Evolutionary conservation across 2,113 vertebrate genomes (phyloP).

Genomic region (Loxodonta africana): DNA sequence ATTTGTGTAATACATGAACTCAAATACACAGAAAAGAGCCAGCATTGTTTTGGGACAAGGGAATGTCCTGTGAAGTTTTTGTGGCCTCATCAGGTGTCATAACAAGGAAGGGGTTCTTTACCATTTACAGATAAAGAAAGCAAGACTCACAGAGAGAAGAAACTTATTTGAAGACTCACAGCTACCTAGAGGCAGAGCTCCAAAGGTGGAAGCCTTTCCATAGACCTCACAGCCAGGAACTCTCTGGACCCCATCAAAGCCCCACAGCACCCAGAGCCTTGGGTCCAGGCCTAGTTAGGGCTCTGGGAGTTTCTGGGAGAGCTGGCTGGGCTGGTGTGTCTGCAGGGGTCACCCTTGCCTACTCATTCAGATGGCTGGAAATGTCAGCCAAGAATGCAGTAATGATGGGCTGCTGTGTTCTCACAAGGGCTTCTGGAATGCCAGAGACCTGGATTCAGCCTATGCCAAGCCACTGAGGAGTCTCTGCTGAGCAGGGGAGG

Average conservation of each 20-base stretch:
- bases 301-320: not conserved
- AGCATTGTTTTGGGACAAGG: not conserved
- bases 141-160: not conserved
- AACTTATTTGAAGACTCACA: not conserved
- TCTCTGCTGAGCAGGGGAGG: not conserved
- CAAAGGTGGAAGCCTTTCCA: not conserved
- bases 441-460: not conserved
- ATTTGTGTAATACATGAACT: not conserved
- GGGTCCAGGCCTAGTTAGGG: not conserved
- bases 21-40: not conserved
- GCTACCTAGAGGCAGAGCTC: not conserved
- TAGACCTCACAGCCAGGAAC: not conserved
- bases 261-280: no score
- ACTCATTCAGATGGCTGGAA: not conserved
- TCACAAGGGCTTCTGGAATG: not conserved
- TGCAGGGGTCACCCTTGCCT: not conserved
- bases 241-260: not conserved
- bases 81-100: not conserved
- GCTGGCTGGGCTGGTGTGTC: rapidly evolving
- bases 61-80: no score
- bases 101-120: not conserved
- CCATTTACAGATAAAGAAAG: not conserved
- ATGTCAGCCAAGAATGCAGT: not conserved
- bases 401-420: not conserved
- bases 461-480: not conserved